Percentiles rank a stretch among this genome's conserved stretches.
Evolutionary conservation across 2,113 vertebrate genomes (phyloP).

Genomic region (Caranx ignobilis): DNA sequence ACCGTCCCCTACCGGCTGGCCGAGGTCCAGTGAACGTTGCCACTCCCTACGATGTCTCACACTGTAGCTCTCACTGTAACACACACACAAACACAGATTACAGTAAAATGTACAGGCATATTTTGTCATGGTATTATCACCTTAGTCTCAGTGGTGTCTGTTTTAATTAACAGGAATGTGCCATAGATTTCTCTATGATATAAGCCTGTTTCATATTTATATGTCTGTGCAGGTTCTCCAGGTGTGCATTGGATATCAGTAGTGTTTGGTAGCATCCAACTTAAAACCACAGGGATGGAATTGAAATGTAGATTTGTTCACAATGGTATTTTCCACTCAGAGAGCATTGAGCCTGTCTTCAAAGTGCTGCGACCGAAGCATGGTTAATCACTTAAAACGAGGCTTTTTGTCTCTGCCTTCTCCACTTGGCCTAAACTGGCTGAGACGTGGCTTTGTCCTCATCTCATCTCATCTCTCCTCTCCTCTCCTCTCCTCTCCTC

Average conservation of each 20-base stretch:
- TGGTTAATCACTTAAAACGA: slow-evolving; percentile 72
- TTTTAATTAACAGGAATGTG: not conserved
- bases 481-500: slow-evolving; percentile 9
- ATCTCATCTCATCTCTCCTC: slow-evolving; percentile 25
- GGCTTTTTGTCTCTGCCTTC: slow-evolving; percentile 65
- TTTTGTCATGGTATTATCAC: slow-evolving; percentile 11
- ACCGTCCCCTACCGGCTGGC: slow-evolving; percentile 72
- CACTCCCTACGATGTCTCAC: slow-evolving; percentile 11
- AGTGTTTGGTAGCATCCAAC: slow-evolving; percentile 4
- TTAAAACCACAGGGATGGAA: slow-evolving; percentile 19
- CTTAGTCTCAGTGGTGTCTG: not conserved
- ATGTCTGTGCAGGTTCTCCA: not conserved
- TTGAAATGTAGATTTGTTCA: slow-evolving; percentile 48
- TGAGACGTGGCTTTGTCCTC: slow-evolving; percentile 55
- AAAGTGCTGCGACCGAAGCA: slow-evolving; percentile 69
- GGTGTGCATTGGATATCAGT: slow-evolving; percentile 37
- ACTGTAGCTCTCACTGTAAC: not conserved
- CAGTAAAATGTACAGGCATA: not conserved
- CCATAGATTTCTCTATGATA: not conserved
- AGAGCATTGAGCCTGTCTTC: slow-evolving; percentile 60
- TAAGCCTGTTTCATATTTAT: not conserved
- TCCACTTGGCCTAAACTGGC: slow-evolving; percentile 53
- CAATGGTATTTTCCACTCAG: slow-evolving; percentile 49
- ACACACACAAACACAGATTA: not conserved
- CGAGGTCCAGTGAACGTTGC: slow-evolving; percentile 46